Base-by-base conservation (phyloP, 2,888 invertebrate species). In the Tryphoninae sp. region DNA sequence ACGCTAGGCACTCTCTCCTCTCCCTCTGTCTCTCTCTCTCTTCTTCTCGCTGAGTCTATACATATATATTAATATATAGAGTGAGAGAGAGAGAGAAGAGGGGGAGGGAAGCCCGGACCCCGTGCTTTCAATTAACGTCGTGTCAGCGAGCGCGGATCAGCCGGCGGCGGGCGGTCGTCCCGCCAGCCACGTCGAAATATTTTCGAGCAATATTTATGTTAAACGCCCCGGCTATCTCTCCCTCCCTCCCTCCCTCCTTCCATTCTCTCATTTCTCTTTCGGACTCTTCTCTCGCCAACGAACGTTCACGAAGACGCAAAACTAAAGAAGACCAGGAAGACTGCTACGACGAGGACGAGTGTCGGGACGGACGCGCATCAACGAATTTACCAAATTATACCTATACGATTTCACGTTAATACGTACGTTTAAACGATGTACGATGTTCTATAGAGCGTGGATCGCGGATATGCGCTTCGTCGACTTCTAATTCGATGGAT, bases 111-210 rank as follows among this genome's bases (percentile, higher is more conserved):
- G 74, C 69, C 75, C 83, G 79, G 81, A 81, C 77, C 81, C 86
- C 85, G 86, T 84, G 87, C 87, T 88, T 88, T 89, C 90, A 89
- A 90, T 90, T 90, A 89, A 89, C 89, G 86, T 89, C 87, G 87
- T 84, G 88, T 89, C 88, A 88, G 87, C 88, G 87, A 84, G 86
- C 85, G 80, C 81, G 84, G 85, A 89, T 88, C 89, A 88, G 87
- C 89, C 89, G 84, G 77, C 82, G 86, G 86, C 83, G 80, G 82
- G 82, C 82, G 83, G 84, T 85, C 84, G 80, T 80, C 80, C 75
- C 80, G 80, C 65, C 81, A 73, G 85, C 84, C 84, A 85, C 84
- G 87, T 87, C 87, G 87, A 88, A 87, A 89, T 89, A 89, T 88
- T 89, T 88, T 88, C 86, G 87, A 83, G 87, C 86, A 88, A 89